Evolutionary conservation across 1,140 invertebrate genomes (phyloP), one percentile per base, ranked within the genome.

Genomic region (Trichonephila clavipes): DNA sequence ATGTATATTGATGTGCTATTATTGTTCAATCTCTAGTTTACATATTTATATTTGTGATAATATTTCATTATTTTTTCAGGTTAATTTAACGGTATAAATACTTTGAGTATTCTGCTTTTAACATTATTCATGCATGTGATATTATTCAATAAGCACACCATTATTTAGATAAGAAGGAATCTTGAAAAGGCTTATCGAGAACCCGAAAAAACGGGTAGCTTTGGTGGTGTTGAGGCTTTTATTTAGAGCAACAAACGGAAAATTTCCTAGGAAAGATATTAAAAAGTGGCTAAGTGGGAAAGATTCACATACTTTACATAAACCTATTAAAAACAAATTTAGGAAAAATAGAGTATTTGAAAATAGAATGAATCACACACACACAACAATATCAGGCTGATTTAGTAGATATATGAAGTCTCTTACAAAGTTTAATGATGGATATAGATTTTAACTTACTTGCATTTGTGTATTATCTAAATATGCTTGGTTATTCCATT

Each of bases 381-480:
- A n/a, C n/a, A n/a, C n/a, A 95, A 8, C 93, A 95, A 69, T 95
- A 72, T 83, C 94, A 95, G 88, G 94, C 92, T 28, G 61, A 95
- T 90, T 88, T 95, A 62, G 91, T 93, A 51, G 95, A 28, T 28
- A 28, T 28, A n/a, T 95, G 21, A 12, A 69, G 59, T 61, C 16
- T 21, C 51, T 95, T n/a, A 72, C 51, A 40, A 92, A 94, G 90
- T 61, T 87, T 64, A 95, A 95, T 85, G 77, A 94, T 62, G 94
- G 93, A 0, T 94, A 82, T 94, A 94, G 81, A 34, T 95, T 94
- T 91, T 28, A 95, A n/a, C 77, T 95, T 24, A 94, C 93, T 16
- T 81, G 86, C n/a, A 95, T 28, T 95, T 81, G 95, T 40, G 82
- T 94, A 2, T 95, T 95, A n/a, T 88, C 69, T 66, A 95, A 95